A percentile compares a stretch with the other conserved stretches of the same genome.
Evolutionary conservation across 1,140 invertebrate genomes (phyloP).

Genomic region (Triops longicaudatus): DNA sequence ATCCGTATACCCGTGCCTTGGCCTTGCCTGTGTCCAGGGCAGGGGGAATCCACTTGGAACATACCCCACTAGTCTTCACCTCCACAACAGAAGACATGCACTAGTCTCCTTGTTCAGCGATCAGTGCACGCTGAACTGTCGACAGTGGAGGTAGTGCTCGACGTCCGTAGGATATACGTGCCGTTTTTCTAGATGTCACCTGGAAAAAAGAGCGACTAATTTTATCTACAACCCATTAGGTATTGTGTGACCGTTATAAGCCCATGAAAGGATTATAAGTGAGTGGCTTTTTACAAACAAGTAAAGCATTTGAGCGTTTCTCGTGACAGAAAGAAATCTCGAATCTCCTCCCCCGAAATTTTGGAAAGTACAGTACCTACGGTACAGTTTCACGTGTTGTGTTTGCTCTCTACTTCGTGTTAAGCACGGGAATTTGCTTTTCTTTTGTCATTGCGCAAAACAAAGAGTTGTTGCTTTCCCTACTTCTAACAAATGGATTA

Average conservation of each 20-base stretch:
- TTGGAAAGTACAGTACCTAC: too few relatives aligned
- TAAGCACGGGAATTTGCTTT: too few relatives aligned
- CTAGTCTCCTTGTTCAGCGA: background rate
- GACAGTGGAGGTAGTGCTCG: background rate
- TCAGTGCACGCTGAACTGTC: conserved; percentile 10
- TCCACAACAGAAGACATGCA: background rate
- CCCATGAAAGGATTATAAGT: background rate
- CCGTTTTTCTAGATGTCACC: background rate
- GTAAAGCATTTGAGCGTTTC: background rate
- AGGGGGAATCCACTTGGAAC: background rate
- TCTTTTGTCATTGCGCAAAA: too few relatives aligned
- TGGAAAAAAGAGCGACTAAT: background rate
- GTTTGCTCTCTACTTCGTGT: too few relatives aligned
- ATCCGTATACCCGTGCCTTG: background rate
- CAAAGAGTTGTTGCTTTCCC: background rate
- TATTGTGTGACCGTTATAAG: background rate
- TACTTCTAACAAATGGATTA: background rate
- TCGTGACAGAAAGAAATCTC: too few relatives aligned
- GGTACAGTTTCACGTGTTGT: too few relatives aligned
- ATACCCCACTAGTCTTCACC: background rate
- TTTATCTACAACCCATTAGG: background rate
- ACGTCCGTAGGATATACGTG: background rate
- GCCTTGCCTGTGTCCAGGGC: background rate
- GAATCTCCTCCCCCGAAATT: too few relatives aligned
- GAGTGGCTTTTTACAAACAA: background rate